These are phyloP conservation scores for Lutraria rhynchaena DNA, from an alignment of 1,140 invertebrate genomes.

Conservation along the genomic window DNA sequence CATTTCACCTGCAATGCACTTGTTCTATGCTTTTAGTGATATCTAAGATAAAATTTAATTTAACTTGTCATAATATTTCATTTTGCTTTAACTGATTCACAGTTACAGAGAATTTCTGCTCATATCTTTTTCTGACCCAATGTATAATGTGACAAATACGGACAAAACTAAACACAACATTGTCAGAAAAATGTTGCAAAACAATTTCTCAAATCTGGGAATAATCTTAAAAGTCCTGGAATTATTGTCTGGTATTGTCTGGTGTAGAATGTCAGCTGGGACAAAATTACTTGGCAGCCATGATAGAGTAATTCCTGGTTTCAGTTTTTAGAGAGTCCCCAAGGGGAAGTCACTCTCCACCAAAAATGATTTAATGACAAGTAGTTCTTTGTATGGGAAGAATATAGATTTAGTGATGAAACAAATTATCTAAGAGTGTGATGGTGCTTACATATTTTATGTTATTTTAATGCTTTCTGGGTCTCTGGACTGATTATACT, in stretches of 20 bases:
- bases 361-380: slow-evolving; percentile 15
- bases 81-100: no score
- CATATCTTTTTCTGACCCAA: no score
- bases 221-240: slow-evolving; percentile 24
- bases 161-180: neutral
- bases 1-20: no score
- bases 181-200: slow-evolving; percentile 22
- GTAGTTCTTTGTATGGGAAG: neutral
- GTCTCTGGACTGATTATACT: no score
- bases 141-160: no score
- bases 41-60: no score
- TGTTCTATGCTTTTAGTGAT: no score
- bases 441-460: neutral
- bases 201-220: slow-evolving; percentile 41
- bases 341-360: slow-evolving; percentile 21
- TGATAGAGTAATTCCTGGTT: slow-evolving; percentile 56
- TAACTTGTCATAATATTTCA: no score
- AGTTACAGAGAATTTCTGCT: no score
- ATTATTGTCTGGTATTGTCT: slow-evolving; percentile 30
- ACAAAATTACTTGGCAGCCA: slow-evolving; percentile 48
- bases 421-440: neutral
- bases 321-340: slow-evolving; percentile 43
- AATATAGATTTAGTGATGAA: slow-evolving; percentile 27
- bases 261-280: slow-evolving; percentile 21
- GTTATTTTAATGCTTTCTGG: slow-evolving; percentile 9